Base-by-base conservation (phyloP, 2,113 vertebrate species). In the Ellobius talpinus region DNA sequence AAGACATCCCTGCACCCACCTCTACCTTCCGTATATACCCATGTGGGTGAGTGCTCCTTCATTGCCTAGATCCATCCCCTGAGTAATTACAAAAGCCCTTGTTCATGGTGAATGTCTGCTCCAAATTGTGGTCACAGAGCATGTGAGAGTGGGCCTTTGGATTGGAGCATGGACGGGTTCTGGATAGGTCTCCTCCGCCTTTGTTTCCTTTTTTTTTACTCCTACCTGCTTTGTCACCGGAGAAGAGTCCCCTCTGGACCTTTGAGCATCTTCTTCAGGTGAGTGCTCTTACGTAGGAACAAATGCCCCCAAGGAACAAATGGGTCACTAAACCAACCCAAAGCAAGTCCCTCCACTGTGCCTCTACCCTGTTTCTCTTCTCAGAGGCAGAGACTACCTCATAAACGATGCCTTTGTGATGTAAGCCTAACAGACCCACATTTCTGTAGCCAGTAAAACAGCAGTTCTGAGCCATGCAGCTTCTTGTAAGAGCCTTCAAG, bases 381-480 rank as follows among this genome's bases (percentile, higher is more conserved):
- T 63, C 29, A 47, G 45, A 42, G 90, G 36, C 55, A 16, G 42
- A 45, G 19, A 29, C 55, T 4, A n/a, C 13, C 68, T 96, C 96
- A 92, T 21, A 76, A 93, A 84, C 36, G 87, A 45, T 13, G 39
- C 68, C 72, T 90, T 85, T 97, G 94, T 96, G 94, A 96, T 72
- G 79, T 81, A 19, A 92, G 3, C 13, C 1, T 9, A 12, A 1
- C n/a, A 63, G 17, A 21, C 23, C 65, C 79, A 70, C 17, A 39
- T 45, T 31, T 73, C 74, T 12, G 19, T 16, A 77, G 31, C 12
- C 39, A 3, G 45, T 3, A 5, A 17, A 73, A 8, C 2, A 26
- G 74, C 7, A 39, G 24, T 17, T 29, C 33, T 33, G 31, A 92
- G 68, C 52, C 14, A 42, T 2, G 29, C 4, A 0, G 23, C 7